A percentile compares a stretch with the other conserved stretches of the same genome.
Evolutionary conservation across 2,797 vertebrate genomes (phyloP).

Genomic region (Scomberomorus guttatus): DNA sequence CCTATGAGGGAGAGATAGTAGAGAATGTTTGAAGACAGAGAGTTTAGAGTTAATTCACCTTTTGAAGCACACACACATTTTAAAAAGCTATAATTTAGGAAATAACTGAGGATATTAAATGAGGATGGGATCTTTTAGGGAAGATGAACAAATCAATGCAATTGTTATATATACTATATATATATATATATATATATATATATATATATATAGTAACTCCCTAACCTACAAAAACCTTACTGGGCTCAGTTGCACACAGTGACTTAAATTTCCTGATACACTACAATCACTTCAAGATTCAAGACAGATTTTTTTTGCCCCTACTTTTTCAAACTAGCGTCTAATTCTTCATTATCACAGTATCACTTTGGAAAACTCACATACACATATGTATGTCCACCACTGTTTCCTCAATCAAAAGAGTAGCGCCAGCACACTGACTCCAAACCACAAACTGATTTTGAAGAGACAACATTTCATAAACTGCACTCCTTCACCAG

Average conservation of each 20-base stretch:
- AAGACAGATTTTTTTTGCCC: no score
- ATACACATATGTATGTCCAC: no score
- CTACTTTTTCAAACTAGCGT: background rate
- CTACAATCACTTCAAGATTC: no score
- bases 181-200: no score
- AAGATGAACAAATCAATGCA: background rate
- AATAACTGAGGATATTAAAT: background rate
- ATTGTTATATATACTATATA: no score
- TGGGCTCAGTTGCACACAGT: background rate
- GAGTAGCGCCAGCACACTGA: no score
- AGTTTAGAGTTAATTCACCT: background rate
- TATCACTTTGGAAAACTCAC: background rate
- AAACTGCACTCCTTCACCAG: no score
- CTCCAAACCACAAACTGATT: no score
- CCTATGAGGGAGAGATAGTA: slow-evolving; percentile 48
- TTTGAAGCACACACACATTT: background rate
- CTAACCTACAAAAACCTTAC: no score
- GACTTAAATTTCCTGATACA: background rate
- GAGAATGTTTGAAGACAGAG: background rate
- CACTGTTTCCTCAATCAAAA: no score
- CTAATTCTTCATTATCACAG: background rate
- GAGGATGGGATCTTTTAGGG: background rate
- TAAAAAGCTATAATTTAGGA: background rate
- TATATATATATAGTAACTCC: no score
- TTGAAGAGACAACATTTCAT: no score